Conservation (phyloP, 2,113 vertebrate species). For the Stigmatopora argus region DNA sequence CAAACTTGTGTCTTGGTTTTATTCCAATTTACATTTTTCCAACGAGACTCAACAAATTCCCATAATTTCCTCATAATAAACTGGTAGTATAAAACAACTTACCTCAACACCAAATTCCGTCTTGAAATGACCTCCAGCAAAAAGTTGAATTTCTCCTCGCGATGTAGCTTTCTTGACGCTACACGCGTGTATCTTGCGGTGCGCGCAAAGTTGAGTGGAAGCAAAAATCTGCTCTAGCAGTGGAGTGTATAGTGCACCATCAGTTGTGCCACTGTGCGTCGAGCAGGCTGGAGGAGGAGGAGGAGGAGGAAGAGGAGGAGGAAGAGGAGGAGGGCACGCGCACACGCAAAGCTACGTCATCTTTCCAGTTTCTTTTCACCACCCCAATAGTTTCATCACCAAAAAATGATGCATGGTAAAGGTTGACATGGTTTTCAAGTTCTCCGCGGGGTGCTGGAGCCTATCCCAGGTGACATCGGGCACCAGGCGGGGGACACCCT, state of each 20-base stretch:
- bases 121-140: conserved; percentile 43
- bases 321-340: neutral
- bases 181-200: conserved; percentile 35
- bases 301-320: neutral
- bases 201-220: conserved; percentile 39
- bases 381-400: neutral
- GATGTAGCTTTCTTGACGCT: conserved; percentile 6
- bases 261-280: conserved; percentile 54
- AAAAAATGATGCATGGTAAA: too few species aligned
- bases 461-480: too few species aligned
- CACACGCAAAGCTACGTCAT: neutral
- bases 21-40: too few species aligned
- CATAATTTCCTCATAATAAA: neutral
- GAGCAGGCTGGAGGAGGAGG: conserved; percentile 31
- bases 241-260: conserved; percentile 35
- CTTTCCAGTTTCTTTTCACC: neutral
- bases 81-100: conserved; percentile 26
- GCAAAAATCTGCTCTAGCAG: conserved; percentile 38
- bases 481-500: too few species aligned
- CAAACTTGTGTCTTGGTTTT: too few species aligned
- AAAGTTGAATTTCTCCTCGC: conserved; percentile 32
- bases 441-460: too few species aligned
- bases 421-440: too few species aligned
- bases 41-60: neutral
- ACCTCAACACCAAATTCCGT: conserved; percentile 51